Conservation (phyloP, 2,888 invertebrate genomes). For the Drosophila pegasa region DNA sequence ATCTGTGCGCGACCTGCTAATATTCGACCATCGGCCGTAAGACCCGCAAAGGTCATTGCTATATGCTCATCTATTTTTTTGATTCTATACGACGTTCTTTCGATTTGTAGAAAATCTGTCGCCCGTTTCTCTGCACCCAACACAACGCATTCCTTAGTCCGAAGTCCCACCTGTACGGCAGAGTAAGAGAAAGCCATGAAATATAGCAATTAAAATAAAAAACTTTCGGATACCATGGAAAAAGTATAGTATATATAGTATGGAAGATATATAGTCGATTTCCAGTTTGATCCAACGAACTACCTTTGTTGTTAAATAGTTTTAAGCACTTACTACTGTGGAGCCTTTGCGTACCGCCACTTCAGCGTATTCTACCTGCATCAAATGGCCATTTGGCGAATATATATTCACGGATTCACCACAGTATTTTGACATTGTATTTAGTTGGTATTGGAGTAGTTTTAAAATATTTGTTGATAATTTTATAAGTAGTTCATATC, state of each 20-base stretch:
- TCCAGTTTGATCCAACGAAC: too few relatives aligned
- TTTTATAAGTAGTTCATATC: neutral
- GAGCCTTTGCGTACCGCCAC: constrained; percentile 99
- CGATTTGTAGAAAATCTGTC: constrained; percentile 98
- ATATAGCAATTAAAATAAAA: neutral
- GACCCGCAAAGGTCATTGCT: constrained; percentile 98
- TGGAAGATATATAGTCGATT: too few relatives aligned
- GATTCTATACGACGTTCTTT: constrained; percentile 98
- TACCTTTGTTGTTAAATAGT: too few relatives aligned
- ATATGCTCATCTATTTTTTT: constrained; percentile 98
- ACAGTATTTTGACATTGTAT: neutral
- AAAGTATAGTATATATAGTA: too few relatives aligned
- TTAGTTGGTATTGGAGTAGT: neutral
- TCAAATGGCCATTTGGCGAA: constrained; percentile 99
- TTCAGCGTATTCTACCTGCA: constrained; percentile 99
- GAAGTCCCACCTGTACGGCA: constrained; percentile 93
- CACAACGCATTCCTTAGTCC: constrained; percentile 97
- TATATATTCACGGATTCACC: constrained; percentile 99
- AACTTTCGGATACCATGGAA: neutral
- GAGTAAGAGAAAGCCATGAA: neutral
- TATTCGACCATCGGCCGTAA: constrained; percentile 99
- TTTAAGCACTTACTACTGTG: constrained; percentile 93
- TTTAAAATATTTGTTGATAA: neutral
- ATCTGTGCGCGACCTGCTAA: constrained; percentile 97
- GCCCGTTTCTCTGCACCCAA: constrained; percentile 99